Evolutionary conservation across 2,888 invertebrate species (phyloP), one percentile per base, ranked within the genome.

Genomic region (Bursaphelenchus okinawaensis): DNA sequence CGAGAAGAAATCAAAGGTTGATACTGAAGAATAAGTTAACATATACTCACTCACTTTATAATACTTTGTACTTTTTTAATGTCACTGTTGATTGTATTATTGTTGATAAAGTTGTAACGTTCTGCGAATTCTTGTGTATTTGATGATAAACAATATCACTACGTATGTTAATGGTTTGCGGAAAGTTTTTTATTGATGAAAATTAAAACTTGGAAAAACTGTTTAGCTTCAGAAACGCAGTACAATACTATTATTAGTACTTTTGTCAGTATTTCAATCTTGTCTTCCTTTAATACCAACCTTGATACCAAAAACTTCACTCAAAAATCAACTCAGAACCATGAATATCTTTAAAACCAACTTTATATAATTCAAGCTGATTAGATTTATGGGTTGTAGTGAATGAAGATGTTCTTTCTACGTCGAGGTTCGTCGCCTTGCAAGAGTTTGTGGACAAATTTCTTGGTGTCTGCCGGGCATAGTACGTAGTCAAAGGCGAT

Each of bases 401-500:
- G 52, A 63, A 70, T 62, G 52, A 28, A 28, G 22, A 70, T 70
- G 58, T 70, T 70, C 68, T 70, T 70, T 7, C 70, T 58, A 0
- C 70, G 68, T 16, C 63, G 55, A 4, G 40, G 51, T 23, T 58
- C 68, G 22, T 28, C 29, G 9, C 64, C 67, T 28, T 69, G 59
- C 52, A 69, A 56, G 24, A 69, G 31, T 16, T 31, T 54, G 64
- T 70, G 69, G 20, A 52, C 22, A 51, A 70, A 70, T 19, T 58
- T 63, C 55, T 63, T 57, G 24, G 62, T 64, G 7, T 66, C 69
- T 9, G 60, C 52, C 20, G 66, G 57, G n/a, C 67, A 63, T 27
- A 64, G 52, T 19, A 67, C 59, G 62, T 70, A 70, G 55, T 70
- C 70, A 56, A 60, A 70, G 54, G 69, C 70, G 24, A 70, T 67